Evolutionary conservation across 37 sponge, comb jelly and placozoan species (phyloP), one percentile per base, ranked within the genome.

Genomic region (Beroe ovata): DNA sequence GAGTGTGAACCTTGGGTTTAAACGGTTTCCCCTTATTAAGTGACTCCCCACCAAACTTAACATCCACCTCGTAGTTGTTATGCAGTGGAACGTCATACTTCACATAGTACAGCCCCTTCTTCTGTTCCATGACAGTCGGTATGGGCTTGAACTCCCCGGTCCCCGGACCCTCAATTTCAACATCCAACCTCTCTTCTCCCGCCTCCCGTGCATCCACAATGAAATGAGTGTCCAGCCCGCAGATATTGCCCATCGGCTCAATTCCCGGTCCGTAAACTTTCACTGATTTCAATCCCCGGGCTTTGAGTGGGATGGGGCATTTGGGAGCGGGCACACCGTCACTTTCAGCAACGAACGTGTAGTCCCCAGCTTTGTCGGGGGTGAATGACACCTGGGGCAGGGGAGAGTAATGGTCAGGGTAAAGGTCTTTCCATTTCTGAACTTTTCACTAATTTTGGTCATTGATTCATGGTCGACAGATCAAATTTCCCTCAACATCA

Each of bases 231-330:
- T 90, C 89, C 8, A 84, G 89, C 39, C 62, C 90, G 1, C 91
- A 81, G 84, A 89, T 62, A 6, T 90, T 59, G 36, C 91, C 93
- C 3, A 84, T 54, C 33, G 60, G 66, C 90, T 92, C 90, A 47
- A 92, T 88, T 0, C 93, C 93, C 0, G 93, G 93, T 20, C 93
- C 93, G 72, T 91, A 91, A 2, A 92, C 91, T 32, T 90, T 90
- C 29, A 92, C 71, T 1, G 84, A 39, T 42, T 77, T 77, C 3
- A 77, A 54, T n/a, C 84, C 84, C 33, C 84, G 42, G 84, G 84
- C 84, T 42, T 77, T 77, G 22, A 77, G 84, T 16, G 84, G 84
- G 3, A 77, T 42, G 21, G 84, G 84, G 54, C 84, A 77, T 25
- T 77, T 77, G 42, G 84, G 84, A 25, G 84, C 84, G 22, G 84